A percentile compares a stretch with the other conserved stretches of the same genome.
Conservation (phyloP, 2,113 vertebrate genomes). For the Podocnemis expansa region DNA sequence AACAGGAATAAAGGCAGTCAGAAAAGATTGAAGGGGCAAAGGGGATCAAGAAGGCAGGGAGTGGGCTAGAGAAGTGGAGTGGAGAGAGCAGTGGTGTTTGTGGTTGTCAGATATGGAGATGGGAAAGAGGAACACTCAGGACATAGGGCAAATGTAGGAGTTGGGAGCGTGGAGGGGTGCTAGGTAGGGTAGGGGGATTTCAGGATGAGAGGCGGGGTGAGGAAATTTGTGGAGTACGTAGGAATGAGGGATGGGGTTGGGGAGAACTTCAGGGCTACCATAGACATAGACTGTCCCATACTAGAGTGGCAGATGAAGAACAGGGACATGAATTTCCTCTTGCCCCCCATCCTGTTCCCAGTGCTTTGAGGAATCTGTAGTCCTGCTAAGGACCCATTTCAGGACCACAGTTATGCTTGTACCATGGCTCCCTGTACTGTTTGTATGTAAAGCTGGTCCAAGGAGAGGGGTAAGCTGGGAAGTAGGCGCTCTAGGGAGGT, state of each 20-base stretch:
- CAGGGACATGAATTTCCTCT: background rate
- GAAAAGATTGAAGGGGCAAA: background rate
- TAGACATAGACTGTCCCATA: background rate
- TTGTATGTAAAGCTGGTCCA: background rate
- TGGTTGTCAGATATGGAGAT: background rate
- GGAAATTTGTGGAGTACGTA: background rate
- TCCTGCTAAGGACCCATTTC: background rate
- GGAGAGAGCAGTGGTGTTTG: background rate
- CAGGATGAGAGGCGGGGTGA: background rate
- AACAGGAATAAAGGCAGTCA: background rate
- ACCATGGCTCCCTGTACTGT: background rate
- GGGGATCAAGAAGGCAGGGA: background rate
- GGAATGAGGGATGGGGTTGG: background rate
- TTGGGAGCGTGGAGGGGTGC: too few relatives aligned
- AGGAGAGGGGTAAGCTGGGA: fast-evolving
- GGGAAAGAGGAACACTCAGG: background rate
- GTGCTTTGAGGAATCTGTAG: background rate
- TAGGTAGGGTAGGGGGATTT: background rate
- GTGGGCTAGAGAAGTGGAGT: background rate
- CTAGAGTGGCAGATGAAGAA: background rate
- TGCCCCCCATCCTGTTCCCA: background rate
- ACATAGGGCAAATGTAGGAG: background rate
- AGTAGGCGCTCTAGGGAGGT: background rate
- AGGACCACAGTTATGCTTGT: background rate
- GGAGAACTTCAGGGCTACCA: background rate